Percentiles rank a stretch among this genome's conserved stretches.
Evolutionary conservation across 1,140 invertebrate species (phyloP).

Genomic region (Archegozetes longisetosus): DNA sequence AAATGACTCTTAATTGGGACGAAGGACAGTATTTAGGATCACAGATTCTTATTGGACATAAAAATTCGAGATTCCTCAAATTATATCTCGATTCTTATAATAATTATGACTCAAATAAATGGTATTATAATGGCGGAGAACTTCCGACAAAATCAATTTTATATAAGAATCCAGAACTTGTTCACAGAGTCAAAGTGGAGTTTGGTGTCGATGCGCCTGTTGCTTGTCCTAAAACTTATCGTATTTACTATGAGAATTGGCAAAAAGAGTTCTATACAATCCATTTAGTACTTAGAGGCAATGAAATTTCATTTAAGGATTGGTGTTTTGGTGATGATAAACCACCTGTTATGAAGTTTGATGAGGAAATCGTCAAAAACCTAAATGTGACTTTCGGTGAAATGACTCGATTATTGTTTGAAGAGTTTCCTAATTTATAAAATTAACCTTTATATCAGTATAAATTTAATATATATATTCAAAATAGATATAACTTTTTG

Average conservation of each 20-base stretch:
- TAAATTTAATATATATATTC: too few relatives aligned
- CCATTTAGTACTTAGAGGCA: conserved; percentile 25
- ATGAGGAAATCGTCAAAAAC: conserved; percentile 23
- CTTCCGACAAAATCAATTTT: conserved; percentile 25
- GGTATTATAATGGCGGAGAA: conserved; percentile 28
- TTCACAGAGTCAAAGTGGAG: conserved; percentile 24
- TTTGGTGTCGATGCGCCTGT: conserved; percentile 25
- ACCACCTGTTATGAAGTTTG: conserved; percentile 26
- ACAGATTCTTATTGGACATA: conserved; percentile 25
- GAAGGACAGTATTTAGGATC: too few relatives aligned
- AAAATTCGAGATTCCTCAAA: conserved; percentile 25
- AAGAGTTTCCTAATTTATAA: too few relatives aligned
- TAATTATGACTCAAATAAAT: conserved; percentile 21
- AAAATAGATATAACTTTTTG: too few relatives aligned
- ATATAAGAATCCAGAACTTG: conserved; percentile 21
- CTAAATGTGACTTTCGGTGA: conserved; percentile 27
- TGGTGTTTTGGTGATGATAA: conserved; percentile 14
- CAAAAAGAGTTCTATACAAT: conserved; percentile 20
- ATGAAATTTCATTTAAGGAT: conserved; percentile 21
- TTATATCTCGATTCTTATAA: conserved; percentile 24
- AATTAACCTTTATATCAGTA: too few relatives aligned
- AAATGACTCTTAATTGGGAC: too few relatives aligned
- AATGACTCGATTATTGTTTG: conserved; percentile 25
- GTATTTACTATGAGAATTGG: conserved; percentile 1
- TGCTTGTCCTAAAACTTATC: too few relatives aligned